A percentile compares a stretch with the other conserved stretches of the same genome.
Conservation (phyloP, 2,797 vertebrate species). For the Gouania willdenowi region DNA sequence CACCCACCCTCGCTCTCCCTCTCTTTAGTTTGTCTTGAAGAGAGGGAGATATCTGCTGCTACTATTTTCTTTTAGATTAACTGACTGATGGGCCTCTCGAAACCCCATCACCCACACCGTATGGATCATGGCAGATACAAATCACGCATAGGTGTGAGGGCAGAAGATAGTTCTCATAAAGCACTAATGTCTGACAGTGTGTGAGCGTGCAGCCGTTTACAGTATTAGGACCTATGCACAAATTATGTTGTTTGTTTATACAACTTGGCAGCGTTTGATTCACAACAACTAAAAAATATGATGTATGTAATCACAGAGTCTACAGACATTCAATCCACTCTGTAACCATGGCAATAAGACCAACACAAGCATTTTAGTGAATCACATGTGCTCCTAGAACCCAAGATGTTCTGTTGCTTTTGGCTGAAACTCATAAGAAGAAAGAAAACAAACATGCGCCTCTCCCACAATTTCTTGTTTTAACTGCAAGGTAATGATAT, state of each 20-base stretch:
- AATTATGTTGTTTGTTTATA: constrained; percentile 47
- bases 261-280: constrained; percentile 21
- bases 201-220: constrained; percentile 44
- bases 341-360: constrained; percentile 51
- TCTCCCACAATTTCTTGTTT: constrained; percentile 69
- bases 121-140: constrained; percentile 67
- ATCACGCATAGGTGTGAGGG: constrained; percentile 55
- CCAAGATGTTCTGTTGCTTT: constrained; percentile 61
- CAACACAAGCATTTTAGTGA: constrained; percentile 44
- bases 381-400: constrained; percentile 58
- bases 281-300: constrained; percentile 9
- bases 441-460: constrained; percentile 59
- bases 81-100: constrained; percentile 65
- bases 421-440: constrained; percentile 54
- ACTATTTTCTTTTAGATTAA: constrained; percentile 75
- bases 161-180: constrained; percentile 59
- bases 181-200: constrained; percentile 52
- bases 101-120: constrained; percentile 63
- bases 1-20: constrained; percentile 10
- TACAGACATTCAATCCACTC: constrained; percentile 42
- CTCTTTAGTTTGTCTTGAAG: constrained; percentile 54
- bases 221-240: constrained; percentile 24
- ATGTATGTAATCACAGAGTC: constrained; percentile 28
- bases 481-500: constrained; percentile 77
- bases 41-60: constrained; percentile 51